Evolutionary conservation across 2,113 vertebrate species (phyloP).

Genomic region (Anseranas semipalmata): DNA sequence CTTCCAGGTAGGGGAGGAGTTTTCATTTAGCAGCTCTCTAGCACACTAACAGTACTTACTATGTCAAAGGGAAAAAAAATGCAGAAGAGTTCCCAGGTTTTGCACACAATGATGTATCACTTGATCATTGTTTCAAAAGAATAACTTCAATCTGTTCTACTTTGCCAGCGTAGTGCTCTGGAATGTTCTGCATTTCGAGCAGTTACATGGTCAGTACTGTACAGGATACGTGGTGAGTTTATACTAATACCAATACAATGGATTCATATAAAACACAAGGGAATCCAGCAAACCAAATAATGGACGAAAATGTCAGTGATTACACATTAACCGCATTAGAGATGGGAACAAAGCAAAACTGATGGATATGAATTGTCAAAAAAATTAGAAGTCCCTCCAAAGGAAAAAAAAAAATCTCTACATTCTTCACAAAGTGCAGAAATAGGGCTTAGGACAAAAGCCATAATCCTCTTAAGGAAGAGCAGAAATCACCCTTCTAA

Average conservation of each 20-base stretch:
- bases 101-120: not conserved
- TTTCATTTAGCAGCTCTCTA: not conserved
- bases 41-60: not conserved
- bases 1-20: not conserved
- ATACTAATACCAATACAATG: not conserved
- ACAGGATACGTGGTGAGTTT: not conserved
- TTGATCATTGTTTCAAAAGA: not conserved
- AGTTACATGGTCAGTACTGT: not conserved
- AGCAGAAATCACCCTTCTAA: not conserved
- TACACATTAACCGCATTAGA: not conserved
- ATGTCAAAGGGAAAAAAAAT: not conserved
- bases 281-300: not conserved
- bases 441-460: not conserved
- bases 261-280: not conserved
- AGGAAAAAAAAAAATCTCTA: not conserved
- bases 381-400: not conserved
- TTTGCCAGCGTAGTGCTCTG: not conserved
- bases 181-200: not conserved
- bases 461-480: not conserved
- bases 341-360: not conserved
- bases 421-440: not conserved
- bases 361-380: not conserved
- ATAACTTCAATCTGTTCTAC: not conserved
- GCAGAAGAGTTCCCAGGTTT: not conserved
- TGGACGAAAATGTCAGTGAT: not conserved